Base-by-base conservation (phyloP, 2,113 vertebrate genomes). In the Semicossyphus pulcher region DNA sequence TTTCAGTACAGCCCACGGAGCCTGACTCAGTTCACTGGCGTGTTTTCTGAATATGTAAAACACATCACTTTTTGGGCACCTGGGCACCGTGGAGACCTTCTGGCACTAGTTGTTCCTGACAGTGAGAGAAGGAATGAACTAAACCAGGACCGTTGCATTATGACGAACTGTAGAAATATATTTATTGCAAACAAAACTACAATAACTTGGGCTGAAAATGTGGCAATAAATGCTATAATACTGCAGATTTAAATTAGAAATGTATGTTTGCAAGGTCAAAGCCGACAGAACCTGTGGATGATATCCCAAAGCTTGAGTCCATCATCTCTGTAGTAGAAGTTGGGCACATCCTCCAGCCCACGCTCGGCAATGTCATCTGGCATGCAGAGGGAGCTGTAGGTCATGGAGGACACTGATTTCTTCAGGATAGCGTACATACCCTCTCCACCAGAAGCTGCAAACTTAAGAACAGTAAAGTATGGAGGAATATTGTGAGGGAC, bases 261-360 rank as follows among this genome's bases (percentile, higher is more conserved):
- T n/a, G n/a, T n/a, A n/a, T n/a, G n/a, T n/a, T n/a, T n/a, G n/a
- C n/a, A n/a, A n/a, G n/a, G n/a, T n/a, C n/a, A n/a, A n/a, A n/a
- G n/a, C n/a, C n/a, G n/a, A n/a, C n/a, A n/a, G n/a, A n/a, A 95
- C 94, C 82, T 92, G 61, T 91, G 61, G 36, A 94, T 93, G 76
- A 93, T 92, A 0, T 83, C 65, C 95, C 95, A 96, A 41, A 95
- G 87, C 54, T 29, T 90, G 75, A 95, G 80, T 12, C 94, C 94
- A 7, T 96, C 94, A 11, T 95, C 94, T 18, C 93, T 90, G 89
- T 96, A 95, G 76, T 87, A 86, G 83, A 90, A 95, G 78, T 94
- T 91, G 7, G 92, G 94, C 11, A 95, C 67, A 10, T 0, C 5
- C 15, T 77, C 25, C 16, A 89, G 5, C 1, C 72, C 93, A 0